phyloP scores from a whole-genome alignment of 2,113 vertebrate genomes.

The Cyanocitta stelleri region DNA sequence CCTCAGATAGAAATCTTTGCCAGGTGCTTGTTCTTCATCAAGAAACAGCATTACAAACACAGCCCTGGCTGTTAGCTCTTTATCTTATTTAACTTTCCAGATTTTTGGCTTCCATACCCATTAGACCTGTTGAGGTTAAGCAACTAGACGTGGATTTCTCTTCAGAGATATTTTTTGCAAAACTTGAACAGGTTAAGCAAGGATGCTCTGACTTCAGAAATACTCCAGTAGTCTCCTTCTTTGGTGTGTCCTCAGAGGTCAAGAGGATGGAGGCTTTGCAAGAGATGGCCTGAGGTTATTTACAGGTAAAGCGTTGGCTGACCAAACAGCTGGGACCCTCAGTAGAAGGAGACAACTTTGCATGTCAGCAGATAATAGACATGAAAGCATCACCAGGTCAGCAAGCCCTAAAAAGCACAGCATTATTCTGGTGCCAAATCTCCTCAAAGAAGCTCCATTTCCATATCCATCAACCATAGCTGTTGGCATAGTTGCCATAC shows the following conservation, averaged over 20 bases:
- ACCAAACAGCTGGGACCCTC: neutral
- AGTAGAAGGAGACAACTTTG: neutral
- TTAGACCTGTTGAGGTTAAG: neutral
- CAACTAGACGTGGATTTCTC: neutral
- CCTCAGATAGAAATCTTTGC: neutral
- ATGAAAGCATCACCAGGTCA: neutral
- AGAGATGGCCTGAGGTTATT: neutral
- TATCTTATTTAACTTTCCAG: neutral
- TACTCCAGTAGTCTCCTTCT: neutral
- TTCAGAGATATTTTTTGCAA: neutral
- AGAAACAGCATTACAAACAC: neutral
- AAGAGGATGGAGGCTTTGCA: neutral
- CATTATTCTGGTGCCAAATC: neutral
- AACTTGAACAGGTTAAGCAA: neutral
- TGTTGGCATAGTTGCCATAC: neutral
- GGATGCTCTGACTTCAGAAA: neutral
- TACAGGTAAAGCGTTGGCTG: neutral
- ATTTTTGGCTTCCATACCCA: neutral
- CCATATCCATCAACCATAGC: neutral
- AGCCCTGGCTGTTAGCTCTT: neutral
- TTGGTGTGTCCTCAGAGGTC: neutral
- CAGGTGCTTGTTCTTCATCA: neutral
- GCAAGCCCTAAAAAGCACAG: neutral
- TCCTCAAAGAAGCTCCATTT: neutral
- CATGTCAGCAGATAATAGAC: neutral